Evolutionary conservation across 2,113 vertebrate genomes (phyloP).

Genomic region (Micronycteris hirsuta): DNA sequence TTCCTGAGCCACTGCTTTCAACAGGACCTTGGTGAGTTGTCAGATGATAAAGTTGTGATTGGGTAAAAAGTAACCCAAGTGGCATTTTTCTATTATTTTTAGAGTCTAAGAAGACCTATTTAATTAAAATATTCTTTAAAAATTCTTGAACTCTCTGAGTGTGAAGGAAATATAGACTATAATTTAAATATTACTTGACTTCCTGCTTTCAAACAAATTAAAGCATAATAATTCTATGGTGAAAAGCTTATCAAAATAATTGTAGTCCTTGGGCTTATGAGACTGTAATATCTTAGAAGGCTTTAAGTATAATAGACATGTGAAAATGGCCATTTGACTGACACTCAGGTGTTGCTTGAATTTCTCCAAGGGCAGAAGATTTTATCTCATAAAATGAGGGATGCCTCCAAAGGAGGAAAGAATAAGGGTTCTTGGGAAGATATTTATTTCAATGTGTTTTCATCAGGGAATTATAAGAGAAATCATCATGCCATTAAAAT

Average conservation of each 20-base stretch:
- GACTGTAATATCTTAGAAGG: constrained; percentile 47
- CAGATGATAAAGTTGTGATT: not conserved
- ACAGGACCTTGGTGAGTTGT: not conserved
- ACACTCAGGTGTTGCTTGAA: constrained; percentile 18
- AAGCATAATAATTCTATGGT: constrained; percentile 53
- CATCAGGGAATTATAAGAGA: not conserved
- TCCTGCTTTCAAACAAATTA: constrained; percentile 53
- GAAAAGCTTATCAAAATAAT: constrained; percentile 66
- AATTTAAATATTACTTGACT: constrained; percentile 50
- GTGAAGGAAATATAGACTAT: not conserved
- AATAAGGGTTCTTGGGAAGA: not conserved
- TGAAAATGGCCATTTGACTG: constrained; percentile 47
- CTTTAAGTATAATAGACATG: constrained; percentile 51
- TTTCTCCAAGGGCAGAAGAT: constrained; percentile 21
- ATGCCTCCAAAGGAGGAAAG: not conserved
- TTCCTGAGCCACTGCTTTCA: not conserved
- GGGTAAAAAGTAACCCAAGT: constrained; percentile 28
- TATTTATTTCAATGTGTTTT: constrained; percentile 32
- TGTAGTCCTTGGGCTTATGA: constrained; percentile 36
- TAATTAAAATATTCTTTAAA: constrained; percentile 50
- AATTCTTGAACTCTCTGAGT: not conserved
- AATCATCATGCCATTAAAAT: not conserved
- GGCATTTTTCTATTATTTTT: constrained; percentile 29
- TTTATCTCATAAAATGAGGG: not conserved
- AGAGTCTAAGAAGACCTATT: constrained; percentile 15